These are phyloP conservation scores for Peromyscus attwateri DNA, from an alignment of 2,797 vertebrate genomes.

Conservation along the genomic window DNA sequence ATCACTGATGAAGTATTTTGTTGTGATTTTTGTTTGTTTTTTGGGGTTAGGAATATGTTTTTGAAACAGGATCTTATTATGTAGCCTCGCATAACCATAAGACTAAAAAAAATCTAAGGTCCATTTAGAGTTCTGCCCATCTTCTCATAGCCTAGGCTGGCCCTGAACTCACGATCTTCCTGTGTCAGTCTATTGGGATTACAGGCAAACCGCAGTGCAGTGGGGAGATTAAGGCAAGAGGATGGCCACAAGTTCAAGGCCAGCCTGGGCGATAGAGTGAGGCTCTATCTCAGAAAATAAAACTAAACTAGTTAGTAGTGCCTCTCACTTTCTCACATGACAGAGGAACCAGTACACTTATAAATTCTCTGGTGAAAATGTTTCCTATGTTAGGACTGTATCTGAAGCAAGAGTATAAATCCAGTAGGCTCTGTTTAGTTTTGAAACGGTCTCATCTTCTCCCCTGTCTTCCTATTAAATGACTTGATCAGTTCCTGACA, in stretches of 20 bases:
- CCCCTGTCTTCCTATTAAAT: background rate
- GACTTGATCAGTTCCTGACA: background rate
- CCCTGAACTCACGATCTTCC: background rate
- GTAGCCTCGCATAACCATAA: background rate
- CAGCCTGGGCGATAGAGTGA: background rate
- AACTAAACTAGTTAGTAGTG: background rate
- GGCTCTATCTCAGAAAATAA: background rate
- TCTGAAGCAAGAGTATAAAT: background rate
- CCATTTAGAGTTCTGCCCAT: background rate
- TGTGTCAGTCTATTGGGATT: background rate
- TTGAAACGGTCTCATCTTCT: background rate
- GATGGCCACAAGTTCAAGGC: background rate
- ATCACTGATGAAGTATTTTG: background rate
- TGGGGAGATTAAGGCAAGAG: background rate
- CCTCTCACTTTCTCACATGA: background rate
- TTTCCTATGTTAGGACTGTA: background rate
- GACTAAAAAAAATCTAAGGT: background rate
- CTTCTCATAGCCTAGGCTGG: background rate
- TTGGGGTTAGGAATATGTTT: background rate
- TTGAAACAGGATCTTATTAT: background rate
- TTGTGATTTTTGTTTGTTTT: background rate
- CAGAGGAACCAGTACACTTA: background rate
- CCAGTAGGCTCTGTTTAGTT: background rate
- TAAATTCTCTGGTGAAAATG: background rate
- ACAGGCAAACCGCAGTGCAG: background rate